Base-by-base conservation (phyloP, 1,140 invertebrate genomes). In the Anoplophora glabripennis region DNA sequence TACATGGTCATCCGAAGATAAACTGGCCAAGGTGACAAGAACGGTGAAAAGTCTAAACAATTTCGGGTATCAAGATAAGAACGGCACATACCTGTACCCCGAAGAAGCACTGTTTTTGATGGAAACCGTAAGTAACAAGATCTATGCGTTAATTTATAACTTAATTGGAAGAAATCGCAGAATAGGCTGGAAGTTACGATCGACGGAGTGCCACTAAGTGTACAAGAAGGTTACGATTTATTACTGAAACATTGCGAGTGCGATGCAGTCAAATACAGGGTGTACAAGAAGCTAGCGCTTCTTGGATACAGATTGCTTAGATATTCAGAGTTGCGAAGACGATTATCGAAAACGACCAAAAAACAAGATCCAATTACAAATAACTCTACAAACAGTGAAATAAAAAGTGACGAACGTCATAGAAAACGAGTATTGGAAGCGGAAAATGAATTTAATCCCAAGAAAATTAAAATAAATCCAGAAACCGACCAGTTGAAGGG, bases 91-190 rank as follows among this genome's bases (percentile, higher is more conserved):
- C 52, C 57, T 74, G 17, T 62, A 66, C 40, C 72, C 73, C 9
- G 70, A 75, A 59, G 75, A 76, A 63, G 65, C 71, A 45, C 62
- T 76, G 38, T 74, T 69, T 59, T 56, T 76, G 35, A 15, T 76
- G 40, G 74, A 76, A 70, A 69, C 60, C 0, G 75, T 74, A 67
- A 66, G 60, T 68, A 28, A 28, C 5, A 28, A 21, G 44, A 28
- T 28, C 34, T 14, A 7, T 18, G 7, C 14, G 38, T 14, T 47
- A 56, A 10, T 21, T 18, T 10, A 36, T 49, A 51, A 35, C 51
- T 56, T 33, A 52, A 45, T 47, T 47, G 1, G 46, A 53, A 57
- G 9, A 51, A 21, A 38, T 67, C 69, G 47, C 59, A 75, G 73
- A 74, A 74, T 57, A 57, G 63, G 40, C 42, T 75, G 14, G 75